Evolutionary conservation across 2,888 invertebrate genomes (phyloP), one percentile per base, ranked within the genome.

Genomic region (Rutpela maculata): DNA sequence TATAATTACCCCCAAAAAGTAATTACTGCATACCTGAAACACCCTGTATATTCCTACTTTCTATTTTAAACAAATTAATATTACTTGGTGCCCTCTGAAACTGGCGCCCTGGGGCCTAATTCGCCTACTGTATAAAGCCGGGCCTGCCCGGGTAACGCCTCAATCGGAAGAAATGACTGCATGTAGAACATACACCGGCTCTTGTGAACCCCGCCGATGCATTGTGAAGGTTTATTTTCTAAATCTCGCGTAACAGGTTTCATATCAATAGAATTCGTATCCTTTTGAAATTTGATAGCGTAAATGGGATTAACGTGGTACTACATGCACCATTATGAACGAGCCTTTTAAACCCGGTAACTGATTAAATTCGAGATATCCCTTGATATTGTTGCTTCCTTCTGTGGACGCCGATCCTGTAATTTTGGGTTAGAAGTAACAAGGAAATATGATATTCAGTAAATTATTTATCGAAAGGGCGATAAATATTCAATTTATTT

Each of bases 141-240:
- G n/a, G n/a, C n/a, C 6, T 9, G 12, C n/a, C 55, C 62, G 17
- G 55, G 63, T 38, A 50, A 73, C 73, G 73, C 73, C 73, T 56
- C 68, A 55, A 18, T 17, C 22, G 26, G 56, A 56, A 57, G 26
- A 43, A 67, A 50, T 18, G 38, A 12, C 18, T 22, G 22, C 11
- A 6, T 60, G 60, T 6, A 22, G 62, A 31, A 17, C n/a, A n/a
- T 65, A n/a, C 50, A 50, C 50, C 50, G 50, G 50, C 50, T 50
- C n/a, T n/a, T 50, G n/a, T 50, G 50, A 17, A 50, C 50, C 15
- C 50, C 6, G n/a, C 22, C 22, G 4, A 3, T 26, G 22, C 50
- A 50, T 15, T 50, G n/a, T 50, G n/a, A n/a, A 50, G 50, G n/a
- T n/a, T n/a, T n/a, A 50, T 50, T 6, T 65, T 43, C 65, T 65